phyloP scores from a whole-genome alignment of 30 jellyfish, hydroid and myxozoan genomes.

The Cassiopea andromeda region DNA sequence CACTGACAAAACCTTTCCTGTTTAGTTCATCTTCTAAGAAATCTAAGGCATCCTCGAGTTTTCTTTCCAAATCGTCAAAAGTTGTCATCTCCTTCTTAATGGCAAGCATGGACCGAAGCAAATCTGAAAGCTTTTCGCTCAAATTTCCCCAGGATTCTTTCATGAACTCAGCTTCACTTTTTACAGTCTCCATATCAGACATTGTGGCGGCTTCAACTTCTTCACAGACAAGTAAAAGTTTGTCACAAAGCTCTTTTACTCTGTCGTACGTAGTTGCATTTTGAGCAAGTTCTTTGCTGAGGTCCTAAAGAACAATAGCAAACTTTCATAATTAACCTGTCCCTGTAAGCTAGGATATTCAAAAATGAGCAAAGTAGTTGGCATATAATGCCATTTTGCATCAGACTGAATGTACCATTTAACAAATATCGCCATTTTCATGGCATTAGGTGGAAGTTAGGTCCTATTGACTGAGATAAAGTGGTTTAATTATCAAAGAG shows the following conservation, averaged over 20 bases:
- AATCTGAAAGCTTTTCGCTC: conserved; percentile 58
- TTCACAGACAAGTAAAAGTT: conserved; percentile 68
- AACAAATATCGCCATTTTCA: too few relatives aligned
- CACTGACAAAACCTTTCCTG: conserved; percentile 71
- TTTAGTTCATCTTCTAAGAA: conserved; percentile 44
- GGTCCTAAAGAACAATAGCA: conserved; percentile 50
- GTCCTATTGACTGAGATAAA: not conserved
- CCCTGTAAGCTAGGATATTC: too few relatives aligned
- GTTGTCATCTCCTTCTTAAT: conserved; percentile 49
- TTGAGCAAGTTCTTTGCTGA: conserved; percentile 65
- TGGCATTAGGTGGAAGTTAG: not conserved
- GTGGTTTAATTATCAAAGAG: too few relatives aligned
- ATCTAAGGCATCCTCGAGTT: conserved; percentile 49
- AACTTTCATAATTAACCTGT: too few relatives aligned
- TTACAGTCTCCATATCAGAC: conserved; percentile 66
- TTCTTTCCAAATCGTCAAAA: conserved; percentile 65
- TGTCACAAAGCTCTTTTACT: conserved; percentile 18
- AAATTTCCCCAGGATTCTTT: conserved; percentile 69
- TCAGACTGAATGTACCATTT: too few relatives aligned
- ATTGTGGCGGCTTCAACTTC: conserved; percentile 76
- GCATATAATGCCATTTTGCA: too few relatives aligned
- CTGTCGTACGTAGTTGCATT: conserved; percentile 51
- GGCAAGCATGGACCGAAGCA: conserved; percentile 37
- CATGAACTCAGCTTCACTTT: conserved; percentile 54
- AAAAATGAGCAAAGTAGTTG: too few relatives aligned